phyloP scores from a whole-genome alignment of 1,140 invertebrate genomes.

The Ceratoteleas bidentatus region DNA sequence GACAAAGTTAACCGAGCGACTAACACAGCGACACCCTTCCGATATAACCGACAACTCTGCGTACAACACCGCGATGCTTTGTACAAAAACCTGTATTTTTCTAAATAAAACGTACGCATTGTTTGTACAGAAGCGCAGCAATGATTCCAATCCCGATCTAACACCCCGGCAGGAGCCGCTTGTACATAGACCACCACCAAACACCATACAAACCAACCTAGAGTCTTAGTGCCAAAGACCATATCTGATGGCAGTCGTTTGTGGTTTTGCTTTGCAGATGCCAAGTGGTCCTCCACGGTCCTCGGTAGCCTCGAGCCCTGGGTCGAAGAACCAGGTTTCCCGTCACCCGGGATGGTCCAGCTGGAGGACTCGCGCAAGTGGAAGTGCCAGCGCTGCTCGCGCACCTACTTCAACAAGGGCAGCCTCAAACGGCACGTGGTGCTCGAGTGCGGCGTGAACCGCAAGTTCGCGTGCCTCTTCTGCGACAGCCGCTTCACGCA shows the following conservation, averaged over 20 bases:
- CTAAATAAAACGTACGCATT: conserved; percentile 43
- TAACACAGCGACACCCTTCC: conserved; percentile 4
- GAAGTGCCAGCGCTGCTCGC: conserved; percentile 78
- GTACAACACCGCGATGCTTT: conserved; percentile 21
- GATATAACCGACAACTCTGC: conserved; percentile 7
- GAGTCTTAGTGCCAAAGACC: too few species aligned
- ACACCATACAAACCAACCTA: not conserved
- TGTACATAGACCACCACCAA: conserved; percentile 27
- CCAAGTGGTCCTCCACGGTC: not conserved
- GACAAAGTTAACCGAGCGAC: conserved; percentile 19
- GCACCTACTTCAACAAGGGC: conserved; percentile 77
- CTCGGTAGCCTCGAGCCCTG: conserved; percentile 35
- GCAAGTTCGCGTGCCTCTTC: conserved; percentile 81
- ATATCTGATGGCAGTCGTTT: conserved; percentile 24
- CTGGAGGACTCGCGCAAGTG: conserved; percentile 50
- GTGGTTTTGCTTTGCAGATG: conserved; percentile 50
- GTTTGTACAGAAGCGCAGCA: conserved; percentile 45
- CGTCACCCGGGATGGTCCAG: conserved; percentile 32
- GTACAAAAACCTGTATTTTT: conserved; percentile 56
- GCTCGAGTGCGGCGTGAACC: conserved; percentile 81
- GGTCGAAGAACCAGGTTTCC: conserved; percentile 17
- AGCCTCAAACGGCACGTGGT: conserved; percentile 79
- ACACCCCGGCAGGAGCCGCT: conserved; percentile 9
- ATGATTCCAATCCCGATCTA: conserved; percentile 42
- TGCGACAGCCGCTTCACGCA: conserved; percentile 81